Evolutionary conservation across 2,797 vertebrate species (phyloP), one percentile per base, ranked within the genome.

Genomic region (Enoplosus armatus): DNA sequence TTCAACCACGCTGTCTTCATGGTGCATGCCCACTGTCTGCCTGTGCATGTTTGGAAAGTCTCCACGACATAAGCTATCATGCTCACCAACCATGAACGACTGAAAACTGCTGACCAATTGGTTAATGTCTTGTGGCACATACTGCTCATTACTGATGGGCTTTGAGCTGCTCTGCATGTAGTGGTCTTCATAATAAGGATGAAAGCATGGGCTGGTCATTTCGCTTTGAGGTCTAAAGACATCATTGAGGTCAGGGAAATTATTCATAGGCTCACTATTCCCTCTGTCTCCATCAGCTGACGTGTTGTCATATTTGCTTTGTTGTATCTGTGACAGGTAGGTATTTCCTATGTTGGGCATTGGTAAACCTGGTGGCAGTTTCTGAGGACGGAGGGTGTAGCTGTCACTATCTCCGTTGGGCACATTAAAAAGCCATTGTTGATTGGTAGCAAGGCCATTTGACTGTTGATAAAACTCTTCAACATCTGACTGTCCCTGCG

Each of bases 31-130:
- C 84, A 78, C 82, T 73, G 90, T 75, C 89, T 94, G 91, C 83
- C 94, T 95, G 74, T 93, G 92, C 60, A 94, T 93, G 81, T 92
- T 94, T 79, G 95, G 93, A 89, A 95, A 94, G 83, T 96, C 93
- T 68, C 92, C 96, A 60, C 47, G 83, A 54, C 90, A 94, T 29
- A 91, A 78, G 54, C 58, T 11, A 24, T 95, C 95, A 77, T 92
- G 80, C 79, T 96, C 95, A 82, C 91, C 84, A 65, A 80, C 55
- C 75, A 95, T 85, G 73, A 95, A 82, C 53, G 96, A 95, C 72
- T 95, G 78, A 85, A 95, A 91, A 88, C 93, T 93, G 77, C 87
- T 95, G 60, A 94, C 82, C 77, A 96, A 82, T 65, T 95, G 96
- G 89, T 93, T 97, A 48, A 88, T 90, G 83, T 97, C 95, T 82